Conservation (phyloP, 2,113 vertebrate species). For the Anser brachyrhynchus region DNA sequence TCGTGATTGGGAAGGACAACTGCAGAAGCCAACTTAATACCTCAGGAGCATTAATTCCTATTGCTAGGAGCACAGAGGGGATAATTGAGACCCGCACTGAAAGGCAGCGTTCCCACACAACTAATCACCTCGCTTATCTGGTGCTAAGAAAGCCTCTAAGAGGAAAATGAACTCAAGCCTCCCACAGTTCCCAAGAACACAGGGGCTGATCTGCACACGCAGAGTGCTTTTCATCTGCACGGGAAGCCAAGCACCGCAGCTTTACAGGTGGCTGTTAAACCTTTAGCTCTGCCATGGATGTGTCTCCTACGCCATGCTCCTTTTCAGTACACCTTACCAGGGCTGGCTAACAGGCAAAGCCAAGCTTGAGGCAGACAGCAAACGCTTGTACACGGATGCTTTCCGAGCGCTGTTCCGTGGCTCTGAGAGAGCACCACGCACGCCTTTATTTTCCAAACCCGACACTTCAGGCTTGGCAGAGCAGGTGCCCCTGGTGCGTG, state of each 20-base stretch:
- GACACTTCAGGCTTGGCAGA: not conserved
- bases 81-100: not conserved
- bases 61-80: accelerated
- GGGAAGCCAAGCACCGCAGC: not conserved
- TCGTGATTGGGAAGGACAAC: accelerated
- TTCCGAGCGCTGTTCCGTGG: not conserved
- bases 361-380: not conserved
- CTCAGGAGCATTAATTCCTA: not conserved
- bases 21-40: not conserved
- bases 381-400: not conserved
- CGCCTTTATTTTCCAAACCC: not conserved
- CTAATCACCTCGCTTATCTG: not conserved
- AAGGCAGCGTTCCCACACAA: not conserved
- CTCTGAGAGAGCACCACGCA: not conserved
- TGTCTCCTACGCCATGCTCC: not conserved
- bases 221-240: not conserved
- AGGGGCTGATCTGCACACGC: not conserved
- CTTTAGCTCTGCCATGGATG: not conserved
- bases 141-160: not conserved
- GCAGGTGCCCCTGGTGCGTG: not conserved
- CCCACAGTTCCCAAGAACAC: not conserved
- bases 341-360: too few species aligned
- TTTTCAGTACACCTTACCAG: not conserved
- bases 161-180: not conserved
- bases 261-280: not conserved